phyloP scores from a whole-genome alignment of 2,113 vertebrate species.

The Prunella fulvescens region DNA sequence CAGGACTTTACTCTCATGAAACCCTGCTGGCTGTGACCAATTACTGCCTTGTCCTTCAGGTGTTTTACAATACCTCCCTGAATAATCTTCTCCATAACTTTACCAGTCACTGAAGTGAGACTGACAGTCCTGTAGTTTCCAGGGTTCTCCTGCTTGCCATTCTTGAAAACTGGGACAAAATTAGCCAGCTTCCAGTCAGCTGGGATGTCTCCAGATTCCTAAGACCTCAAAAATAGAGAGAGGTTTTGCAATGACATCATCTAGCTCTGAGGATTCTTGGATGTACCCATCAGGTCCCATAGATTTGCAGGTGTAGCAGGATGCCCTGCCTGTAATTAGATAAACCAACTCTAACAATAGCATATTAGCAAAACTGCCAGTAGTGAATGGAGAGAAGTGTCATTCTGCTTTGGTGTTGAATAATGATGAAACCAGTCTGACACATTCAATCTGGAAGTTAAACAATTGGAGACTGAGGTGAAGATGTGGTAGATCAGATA shows the following conservation, averaged over 20 bases:
- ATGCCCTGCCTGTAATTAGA: not conserved
- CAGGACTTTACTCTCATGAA: not conserved
- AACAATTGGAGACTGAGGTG: not conserved
- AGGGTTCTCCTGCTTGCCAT: not conserved
- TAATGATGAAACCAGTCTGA: not conserved
- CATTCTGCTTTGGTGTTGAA: not conserved
- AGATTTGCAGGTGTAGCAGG: not conserved
- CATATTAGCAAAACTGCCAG: not conserved
- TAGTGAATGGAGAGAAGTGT: not conserved
- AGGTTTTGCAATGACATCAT: not conserved
- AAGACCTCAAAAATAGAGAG: not conserved
- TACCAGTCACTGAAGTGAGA: not conserved
- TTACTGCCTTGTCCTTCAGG: not conserved
- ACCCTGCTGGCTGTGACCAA: rapidly evolving
- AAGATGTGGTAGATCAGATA: not conserved
- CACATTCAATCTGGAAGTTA: not conserved
- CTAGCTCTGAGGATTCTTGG: not conserved
- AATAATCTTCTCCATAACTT: not conserved
- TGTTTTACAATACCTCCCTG: not conserved
- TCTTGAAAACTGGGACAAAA: not conserved
- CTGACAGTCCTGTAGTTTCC: not conserved
- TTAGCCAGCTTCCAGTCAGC: not conserved
- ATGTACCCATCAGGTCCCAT: not conserved
- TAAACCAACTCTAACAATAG: not conserved
- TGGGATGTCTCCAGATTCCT: not conserved